Base-by-base conservation (phyloP, 1,140 invertebrate species). In the Drosophila quadrilineata region DNA sequence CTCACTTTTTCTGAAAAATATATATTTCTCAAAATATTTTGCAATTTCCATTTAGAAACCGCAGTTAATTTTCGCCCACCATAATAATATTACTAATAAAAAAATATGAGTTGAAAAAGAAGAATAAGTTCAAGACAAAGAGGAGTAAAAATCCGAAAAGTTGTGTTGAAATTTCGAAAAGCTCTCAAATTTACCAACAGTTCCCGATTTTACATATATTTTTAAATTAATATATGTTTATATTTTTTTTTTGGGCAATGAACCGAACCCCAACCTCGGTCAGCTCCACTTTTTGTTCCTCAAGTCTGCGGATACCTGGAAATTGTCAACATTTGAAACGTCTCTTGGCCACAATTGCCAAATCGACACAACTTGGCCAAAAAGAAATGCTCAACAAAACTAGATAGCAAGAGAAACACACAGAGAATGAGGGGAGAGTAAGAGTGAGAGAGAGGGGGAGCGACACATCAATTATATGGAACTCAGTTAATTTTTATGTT, bases 41-140 rank as follows among this genome's bases (percentile, higher is more conserved):
- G 33, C 54, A 66, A 71, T 71, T 67, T 70, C 67, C 74, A 77
- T 57, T 77, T 68, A 56, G 53, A 54, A 67, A 43, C 52, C 35
- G 50, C 50, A 31, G 75, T 71, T 50, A 57, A 67, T 75, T 66
- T 66, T 58, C 66, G 40, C 40, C 63, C 63, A 52, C 28, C n/a
- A 16, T 26, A 8, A 28, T n/a, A n/a, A n/a, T n/a, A n/a, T 17
- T 21, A 6, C 22, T 6, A 33, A 24, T 35, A 6, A 16, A 1
- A 2, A 35, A n/a, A n/a, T 29, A 8, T n/a, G n/a, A n/a, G n/a
- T n/a, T n/a, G 52, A 33, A 56, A 31, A 29, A 50, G 19, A 10
- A 36, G 33, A 2, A 24, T 2, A 17, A 4, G n/a, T n/a, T n/a
- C n/a, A 19, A 12, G 45, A n/a, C 2, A 6, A 5, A 21, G 5